Evolutionary conservation across 2,113 vertebrate genomes (phyloP), one percentile per base, ranked within the genome.

Genomic region (Gila orcuttii): DNA sequence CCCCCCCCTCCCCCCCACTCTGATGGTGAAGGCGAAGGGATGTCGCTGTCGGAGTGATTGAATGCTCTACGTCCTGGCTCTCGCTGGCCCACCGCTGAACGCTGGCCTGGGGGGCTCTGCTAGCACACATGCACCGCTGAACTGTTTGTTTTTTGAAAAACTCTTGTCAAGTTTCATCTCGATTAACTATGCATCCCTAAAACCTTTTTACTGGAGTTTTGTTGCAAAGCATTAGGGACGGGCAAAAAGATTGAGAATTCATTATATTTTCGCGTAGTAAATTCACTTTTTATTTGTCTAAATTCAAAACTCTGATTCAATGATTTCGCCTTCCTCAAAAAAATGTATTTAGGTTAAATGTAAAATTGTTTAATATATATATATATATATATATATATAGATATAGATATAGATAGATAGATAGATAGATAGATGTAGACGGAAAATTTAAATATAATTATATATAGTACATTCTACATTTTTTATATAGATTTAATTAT

Each of bases 31-130:
- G 94, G 93, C 87, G 90, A 94, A 92, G 93, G 94, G 93, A 94
- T 95, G 94, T 94, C 91, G 90, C 94, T 94, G 93, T 95, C 94
- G 92, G 90, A 86, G 91, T 95, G 94, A 95, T 95, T 90, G 94
- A 95, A 90, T 90, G 93, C 92, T 91, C 90, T 90, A 90, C 90
- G 87, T 92, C 89, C 87, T 82, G 92, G 93, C 92, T 90, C 89
- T 90, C 93, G 19, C 55, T 90, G 93, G 91, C 91, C 90, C 52
- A 85, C 89, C 55, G 91, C 90, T 86, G 91, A 90, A 91, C 79
- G 36, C 78, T 36, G 90, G 90, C 90, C 87, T 82, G 89, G 88
- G 93, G 91, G 88, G 88, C 81, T 85, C 60, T 83, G n/a, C 57
- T 91, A 89, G 83, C 83, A 85, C 89, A 90, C 90, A 91, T 88